A percentile compares a stretch with the other conserved stretches of the same genome.
Evolutionary conservation across 2,113 vertebrate genomes (phyloP).

Genomic region (Picathartes gymnocephalus): DNA sequence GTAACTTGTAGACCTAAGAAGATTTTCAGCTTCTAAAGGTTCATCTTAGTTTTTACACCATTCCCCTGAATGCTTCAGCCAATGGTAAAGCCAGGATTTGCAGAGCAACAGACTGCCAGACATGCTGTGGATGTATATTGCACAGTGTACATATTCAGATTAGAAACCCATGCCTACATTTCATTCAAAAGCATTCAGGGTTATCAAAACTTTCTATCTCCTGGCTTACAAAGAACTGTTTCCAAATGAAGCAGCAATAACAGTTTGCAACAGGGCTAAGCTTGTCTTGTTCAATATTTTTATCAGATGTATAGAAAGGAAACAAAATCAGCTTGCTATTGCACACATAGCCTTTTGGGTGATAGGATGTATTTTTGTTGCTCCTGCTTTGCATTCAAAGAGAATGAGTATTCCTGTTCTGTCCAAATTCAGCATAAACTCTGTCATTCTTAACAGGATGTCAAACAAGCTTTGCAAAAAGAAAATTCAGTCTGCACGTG

Average conservation of each 20-base stretch:
- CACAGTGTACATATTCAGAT: neutral
- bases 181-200: conserved; percentile 54
- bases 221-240: neutral
- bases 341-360: neutral
- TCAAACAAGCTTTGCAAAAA: neutral
- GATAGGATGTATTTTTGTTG: neutral
- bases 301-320: neutral
- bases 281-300: neutral
- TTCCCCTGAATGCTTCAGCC: neutral
- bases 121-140: neutral
- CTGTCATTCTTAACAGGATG: neutral
- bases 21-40: conserved; percentile 11
- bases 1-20: neutral
- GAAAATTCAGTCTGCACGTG: neutral
- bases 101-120: neutral
- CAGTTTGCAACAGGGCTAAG: neutral
- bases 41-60: neutral
- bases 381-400: neutral
- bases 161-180: neutral
- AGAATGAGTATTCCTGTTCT: neutral
- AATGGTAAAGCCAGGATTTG: neutral
- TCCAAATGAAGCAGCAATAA: conserved; percentile 16
- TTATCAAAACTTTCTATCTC: conserved; percentile 29
- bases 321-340: neutral
- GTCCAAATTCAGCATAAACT: neutral